Conservation (phyloP, 1,140 invertebrate species). For the Holotrichia oblita region DNA sequence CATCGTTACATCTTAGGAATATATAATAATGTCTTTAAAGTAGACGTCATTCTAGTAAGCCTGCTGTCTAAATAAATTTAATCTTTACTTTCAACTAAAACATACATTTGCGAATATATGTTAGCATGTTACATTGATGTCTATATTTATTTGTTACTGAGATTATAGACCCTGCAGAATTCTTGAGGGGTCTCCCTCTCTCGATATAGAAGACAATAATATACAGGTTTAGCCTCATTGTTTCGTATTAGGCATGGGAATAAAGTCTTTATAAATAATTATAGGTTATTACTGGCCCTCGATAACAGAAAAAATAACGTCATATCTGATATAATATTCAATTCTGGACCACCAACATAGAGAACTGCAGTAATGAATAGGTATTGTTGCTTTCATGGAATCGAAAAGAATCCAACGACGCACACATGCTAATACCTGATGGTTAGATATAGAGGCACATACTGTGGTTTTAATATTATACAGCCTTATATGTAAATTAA, state of each 20-base stretch:
- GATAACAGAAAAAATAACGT: slow-evolving; percentile 39
- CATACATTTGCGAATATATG: too few species aligned
- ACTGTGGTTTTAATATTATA: too few species aligned
- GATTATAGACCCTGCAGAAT: slow-evolving; percentile 19
- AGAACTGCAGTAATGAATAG: slow-evolving; percentile 41
- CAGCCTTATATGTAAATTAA: too few species aligned
- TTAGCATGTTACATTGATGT: too few species aligned
- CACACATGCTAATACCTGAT: not conserved
- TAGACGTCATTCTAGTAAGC: too few species aligned
- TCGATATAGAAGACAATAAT: slow-evolving; percentile 35
- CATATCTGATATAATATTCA: slow-evolving; percentile 52
- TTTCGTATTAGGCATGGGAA: slow-evolving; percentile 47
- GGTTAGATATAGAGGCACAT: not conserved
- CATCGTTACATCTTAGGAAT: too few species aligned
- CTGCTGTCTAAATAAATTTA: too few species aligned
- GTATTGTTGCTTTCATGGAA: slow-evolving; percentile 41
- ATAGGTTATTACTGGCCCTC: slow-evolving; percentile 50
- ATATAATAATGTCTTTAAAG: too few species aligned
- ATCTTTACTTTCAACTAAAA: too few species aligned
- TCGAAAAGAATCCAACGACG: not conserved
- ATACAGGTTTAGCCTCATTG: slow-evolving; percentile 31
- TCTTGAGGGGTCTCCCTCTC: not conserved
- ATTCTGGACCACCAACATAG: slow-evolving; percentile 50
- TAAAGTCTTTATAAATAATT: slow-evolving; percentile 49
- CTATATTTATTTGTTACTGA: not conserved